phyloP scores from a whole-genome alignment of 2,797 vertebrate genomes.

The Aldrovandia affinis region DNA sequence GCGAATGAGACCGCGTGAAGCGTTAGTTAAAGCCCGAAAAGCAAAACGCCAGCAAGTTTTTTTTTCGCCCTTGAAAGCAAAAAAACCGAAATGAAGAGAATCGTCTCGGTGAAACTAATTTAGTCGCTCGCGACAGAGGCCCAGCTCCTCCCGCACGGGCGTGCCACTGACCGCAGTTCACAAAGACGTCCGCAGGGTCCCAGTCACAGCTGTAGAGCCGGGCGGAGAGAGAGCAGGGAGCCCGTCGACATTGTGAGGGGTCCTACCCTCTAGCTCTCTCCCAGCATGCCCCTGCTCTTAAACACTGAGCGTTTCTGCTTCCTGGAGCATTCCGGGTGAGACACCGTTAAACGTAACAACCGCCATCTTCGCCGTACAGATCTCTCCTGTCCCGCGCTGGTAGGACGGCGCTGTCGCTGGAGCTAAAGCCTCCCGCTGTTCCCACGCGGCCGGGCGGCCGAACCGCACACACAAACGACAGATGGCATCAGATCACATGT shows the following conservation, averaged over 20 bases:
- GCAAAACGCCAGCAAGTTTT: neutral
- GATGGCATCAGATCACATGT: neutral
- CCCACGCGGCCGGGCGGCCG: neutral
- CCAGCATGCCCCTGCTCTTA: neutral
- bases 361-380: neutral
- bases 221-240: neutral
- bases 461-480: neutral
- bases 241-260: neutral
- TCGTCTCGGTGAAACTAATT: neutral
- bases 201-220: neutral
- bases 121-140: neutral
- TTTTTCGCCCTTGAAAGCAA: neutral
- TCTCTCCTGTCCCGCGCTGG: neutral
- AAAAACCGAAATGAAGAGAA: neutral
- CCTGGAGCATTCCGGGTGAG: neutral
- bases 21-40: neutral
- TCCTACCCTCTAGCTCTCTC: neutral
- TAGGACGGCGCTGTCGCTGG: neutral
- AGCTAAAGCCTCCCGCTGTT: neutral
- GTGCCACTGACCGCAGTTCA: neutral
- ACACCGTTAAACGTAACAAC: neutral
- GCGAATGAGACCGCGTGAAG: neutral
- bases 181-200: neutral
- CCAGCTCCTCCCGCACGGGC: neutral
- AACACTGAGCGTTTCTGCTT: neutral